phyloP scores from a whole-genome alignment of 2,113 vertebrate species.

The Channa maculata region DNA sequence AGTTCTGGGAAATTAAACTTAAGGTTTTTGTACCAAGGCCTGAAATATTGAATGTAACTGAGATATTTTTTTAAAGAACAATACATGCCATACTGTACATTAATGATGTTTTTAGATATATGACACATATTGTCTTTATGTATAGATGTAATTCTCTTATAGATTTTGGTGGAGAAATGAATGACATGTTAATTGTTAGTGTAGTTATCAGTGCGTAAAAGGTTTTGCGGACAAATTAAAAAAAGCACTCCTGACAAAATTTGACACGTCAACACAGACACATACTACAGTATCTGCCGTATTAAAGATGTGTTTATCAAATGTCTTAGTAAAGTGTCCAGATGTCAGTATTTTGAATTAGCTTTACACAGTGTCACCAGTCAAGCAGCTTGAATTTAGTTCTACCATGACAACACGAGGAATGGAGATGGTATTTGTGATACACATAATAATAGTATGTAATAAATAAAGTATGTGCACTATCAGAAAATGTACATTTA shows the following conservation, averaged over 20 bases:
- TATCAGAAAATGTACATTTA: conserved; percentile 19
- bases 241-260: conserved; percentile 69
- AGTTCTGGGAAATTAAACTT: conserved; percentile 80
- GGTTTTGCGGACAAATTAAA: conserved; percentile 62
- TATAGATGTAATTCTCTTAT: conserved; percentile 78
- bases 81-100: conserved; percentile 78
- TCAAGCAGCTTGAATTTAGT: conserved; percentile 25
- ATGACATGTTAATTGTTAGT: conserved; percentile 77
- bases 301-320: conserved; percentile 30
- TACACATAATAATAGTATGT: too few species aligned
- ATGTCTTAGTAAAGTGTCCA: conserved; percentile 64
- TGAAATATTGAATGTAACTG: conserved; percentile 92
- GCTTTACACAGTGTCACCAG: conserved; percentile 17
- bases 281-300: conserved; percentile 35
- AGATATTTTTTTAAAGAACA: conserved; percentile 81
- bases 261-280: conserved; percentile 50
- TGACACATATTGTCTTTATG: conserved; percentile 74
- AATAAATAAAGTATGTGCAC: conserved; percentile 20
- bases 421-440: conserved; percentile 18
- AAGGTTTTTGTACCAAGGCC: conserved; percentile 84
- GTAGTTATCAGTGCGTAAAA: conserved; percentile 68
- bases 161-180: conserved; percentile 81
- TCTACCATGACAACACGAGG: conserved; percentile 25
- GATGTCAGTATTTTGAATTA: conserved; percentile 45
- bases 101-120: conserved; percentile 77